phyloP scores from a whole-genome alignment of 1,140 invertebrate genomes.

The Metaphire vulgaris region DNA sequence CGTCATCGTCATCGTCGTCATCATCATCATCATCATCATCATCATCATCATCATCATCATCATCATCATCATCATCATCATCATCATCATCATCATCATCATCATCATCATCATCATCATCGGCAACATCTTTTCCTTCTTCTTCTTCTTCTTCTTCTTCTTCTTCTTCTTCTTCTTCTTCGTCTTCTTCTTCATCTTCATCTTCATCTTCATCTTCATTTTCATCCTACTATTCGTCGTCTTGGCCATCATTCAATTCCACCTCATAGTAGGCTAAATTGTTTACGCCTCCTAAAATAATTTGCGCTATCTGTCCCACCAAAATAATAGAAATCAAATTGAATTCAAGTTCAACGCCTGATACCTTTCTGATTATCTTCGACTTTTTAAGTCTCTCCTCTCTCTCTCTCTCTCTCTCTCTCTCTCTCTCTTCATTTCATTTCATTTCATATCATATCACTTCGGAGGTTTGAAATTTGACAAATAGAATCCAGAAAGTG shows the following conservation, averaged over 20 bases:
- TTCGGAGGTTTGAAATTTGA: no score
- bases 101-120: background rate
- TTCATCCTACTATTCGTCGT: background rate
- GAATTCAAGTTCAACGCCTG: no score
- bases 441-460: no score
- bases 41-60: conserved; percentile 3
- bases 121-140: background rate
- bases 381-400: no score
- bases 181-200: background rate
- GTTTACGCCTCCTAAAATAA: no score
- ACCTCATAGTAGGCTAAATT: no score
- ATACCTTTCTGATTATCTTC: no score
- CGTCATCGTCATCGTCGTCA: background rate
- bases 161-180: background rate
- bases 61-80: background rate
- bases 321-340: no score
- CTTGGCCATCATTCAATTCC: background rate
- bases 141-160: background rate
- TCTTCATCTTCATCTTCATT: background rate
- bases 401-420: no score
- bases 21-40: conserved; percentile 1
- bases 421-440: no score
- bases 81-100: background rate
- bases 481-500: no score
- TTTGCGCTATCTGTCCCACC: no score